Conservation (phyloP, 2,113 vertebrate genomes). For the Calidris pygmaea region DNA sequence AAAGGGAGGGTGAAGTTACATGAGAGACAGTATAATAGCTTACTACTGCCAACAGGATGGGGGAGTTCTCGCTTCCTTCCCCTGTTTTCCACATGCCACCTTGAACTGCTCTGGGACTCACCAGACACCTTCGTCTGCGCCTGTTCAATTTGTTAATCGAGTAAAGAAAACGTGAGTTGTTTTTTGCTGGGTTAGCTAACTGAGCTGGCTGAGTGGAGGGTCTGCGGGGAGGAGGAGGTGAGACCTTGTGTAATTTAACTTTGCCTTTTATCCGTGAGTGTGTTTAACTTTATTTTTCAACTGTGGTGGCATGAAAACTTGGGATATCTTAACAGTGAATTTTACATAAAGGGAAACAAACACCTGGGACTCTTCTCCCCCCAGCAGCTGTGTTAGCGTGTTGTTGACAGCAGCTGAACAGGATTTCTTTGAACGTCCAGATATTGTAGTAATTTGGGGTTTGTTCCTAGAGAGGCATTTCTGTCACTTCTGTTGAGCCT, state of each 20-base stretch:
- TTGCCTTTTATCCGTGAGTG: neutral
- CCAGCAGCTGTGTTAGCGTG: fast-evolving
- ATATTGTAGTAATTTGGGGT: neutral
- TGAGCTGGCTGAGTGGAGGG: neutral
- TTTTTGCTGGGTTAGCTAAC: neutral
- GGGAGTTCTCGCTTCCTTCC: neutral
- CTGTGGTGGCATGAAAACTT: fast-evolving
- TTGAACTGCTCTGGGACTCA: neutral
- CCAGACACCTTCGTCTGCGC: neutral
- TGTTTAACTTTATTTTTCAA: neutral
- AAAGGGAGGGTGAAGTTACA: neutral
- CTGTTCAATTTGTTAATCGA: neutral
- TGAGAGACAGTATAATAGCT: neutral
- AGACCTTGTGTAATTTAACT: neutral
- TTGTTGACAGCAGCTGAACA: neutral
- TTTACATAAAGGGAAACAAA: neutral
- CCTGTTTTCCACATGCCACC: neutral
- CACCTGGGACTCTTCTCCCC: neutral
- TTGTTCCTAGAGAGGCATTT: neutral
- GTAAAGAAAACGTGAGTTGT: neutral
- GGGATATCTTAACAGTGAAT: neutral
- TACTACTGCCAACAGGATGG: neutral
- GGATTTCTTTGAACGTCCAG: neutral
- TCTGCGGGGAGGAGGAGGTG: neutral
- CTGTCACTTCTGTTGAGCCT: neutral